These are phyloP conservation scores for Ammospiza nelsoni DNA, from an alignment of 2,113 vertebrate genomes.

Conservation along the genomic window DNA sequence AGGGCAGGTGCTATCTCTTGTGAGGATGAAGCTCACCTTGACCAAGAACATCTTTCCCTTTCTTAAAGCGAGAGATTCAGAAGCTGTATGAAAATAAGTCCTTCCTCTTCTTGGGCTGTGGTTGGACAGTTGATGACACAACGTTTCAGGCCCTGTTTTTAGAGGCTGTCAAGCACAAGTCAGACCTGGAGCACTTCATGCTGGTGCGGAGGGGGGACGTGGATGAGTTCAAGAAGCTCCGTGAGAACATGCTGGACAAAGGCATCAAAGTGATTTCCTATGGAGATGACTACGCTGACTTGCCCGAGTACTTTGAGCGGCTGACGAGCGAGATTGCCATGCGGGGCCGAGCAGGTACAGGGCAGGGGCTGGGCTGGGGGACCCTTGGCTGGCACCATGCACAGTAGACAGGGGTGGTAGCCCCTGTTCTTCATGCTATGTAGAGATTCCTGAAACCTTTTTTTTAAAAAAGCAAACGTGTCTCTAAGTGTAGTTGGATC, in stretches of 20 bases:
- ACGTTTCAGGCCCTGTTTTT: slow-evolving; percentile 98
- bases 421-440: accelerated
- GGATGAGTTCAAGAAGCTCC: slow-evolving; percentile 93
- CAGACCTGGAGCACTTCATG: slow-evolving; percentile 96
- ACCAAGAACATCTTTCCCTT: slow-evolving; percentile 11
- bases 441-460: not conserved
- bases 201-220: slow-evolving; percentile 91
- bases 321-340: slow-evolving; percentile 88
- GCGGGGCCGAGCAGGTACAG: slow-evolving; percentile 73
- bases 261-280: slow-evolving; percentile 97
- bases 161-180: slow-evolving; percentile 95
- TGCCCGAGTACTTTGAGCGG: slow-evolving; percentile 91
- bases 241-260: slow-evolving; percentile 97
- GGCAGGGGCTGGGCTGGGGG: slow-evolving; percentile 56
- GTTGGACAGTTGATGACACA: slow-evolving; percentile 94
- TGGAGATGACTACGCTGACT: slow-evolving; percentile 87
- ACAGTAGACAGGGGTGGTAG: accelerated
- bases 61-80: slow-evolving; percentile 91
- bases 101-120: slow-evolving; percentile 94
- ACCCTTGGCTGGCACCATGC: not conserved
- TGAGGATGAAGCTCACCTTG: not conserved
- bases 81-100: slow-evolving; percentile 96
- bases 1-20: not conserved
- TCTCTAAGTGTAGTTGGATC: not conserved
- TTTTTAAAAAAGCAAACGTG: too few species aligned